Evolutionary conservation across 2,113 vertebrate species (phyloP).

Genomic region (Taurulus bubalis): DNA sequence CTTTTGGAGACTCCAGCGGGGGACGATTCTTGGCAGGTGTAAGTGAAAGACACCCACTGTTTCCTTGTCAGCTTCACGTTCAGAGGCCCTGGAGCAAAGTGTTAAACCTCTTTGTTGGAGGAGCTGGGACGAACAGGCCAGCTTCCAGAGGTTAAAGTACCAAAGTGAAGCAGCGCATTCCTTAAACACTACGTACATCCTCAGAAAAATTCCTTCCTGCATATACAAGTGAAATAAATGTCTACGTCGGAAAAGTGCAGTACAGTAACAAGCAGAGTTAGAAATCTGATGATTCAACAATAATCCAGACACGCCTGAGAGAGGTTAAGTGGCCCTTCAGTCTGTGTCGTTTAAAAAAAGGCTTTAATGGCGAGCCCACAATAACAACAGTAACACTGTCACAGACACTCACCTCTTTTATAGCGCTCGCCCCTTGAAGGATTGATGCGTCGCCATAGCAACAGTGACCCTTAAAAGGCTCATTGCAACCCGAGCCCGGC

Average conservation of each 20-base stretch:
- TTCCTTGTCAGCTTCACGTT: conserved; percentile 11
- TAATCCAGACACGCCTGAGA: conserved; percentile 47
- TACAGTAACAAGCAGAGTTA: conserved; percentile 32
- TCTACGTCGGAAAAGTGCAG: conserved; percentile 36
- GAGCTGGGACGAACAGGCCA: neutral
- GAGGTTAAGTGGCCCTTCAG: conserved; percentile 77
- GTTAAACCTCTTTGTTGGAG: neutral
- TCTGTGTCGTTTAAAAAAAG: conserved; percentile 64
- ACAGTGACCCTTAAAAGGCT: conserved; percentile 81
- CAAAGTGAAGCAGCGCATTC: conserved; percentile 11
- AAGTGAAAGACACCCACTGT: neutral
- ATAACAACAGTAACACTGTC: conserved; percentile 81
- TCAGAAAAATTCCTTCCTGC: neutral
- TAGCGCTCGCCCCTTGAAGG: conserved; percentile 66
- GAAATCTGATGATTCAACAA: conserved; percentile 31
- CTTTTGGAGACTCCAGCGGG: conserved; percentile 8
- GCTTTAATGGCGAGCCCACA: conserved; percentile 75
- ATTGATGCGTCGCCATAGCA: conserved; percentile 76
- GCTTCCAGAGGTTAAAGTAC: neutral
- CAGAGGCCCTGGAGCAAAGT: conserved; percentile 22
- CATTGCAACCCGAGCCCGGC: conserved; percentile 74
- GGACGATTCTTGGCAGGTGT: conserved; percentile 6
- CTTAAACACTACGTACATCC: conserved; percentile 3
- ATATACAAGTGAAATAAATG: conserved; percentile 29
- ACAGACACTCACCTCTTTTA: conserved; percentile 76